Base-by-base conservation (phyloP, 2,797 vertebrate genomes). In the Neoniphon sammara region DNA sequence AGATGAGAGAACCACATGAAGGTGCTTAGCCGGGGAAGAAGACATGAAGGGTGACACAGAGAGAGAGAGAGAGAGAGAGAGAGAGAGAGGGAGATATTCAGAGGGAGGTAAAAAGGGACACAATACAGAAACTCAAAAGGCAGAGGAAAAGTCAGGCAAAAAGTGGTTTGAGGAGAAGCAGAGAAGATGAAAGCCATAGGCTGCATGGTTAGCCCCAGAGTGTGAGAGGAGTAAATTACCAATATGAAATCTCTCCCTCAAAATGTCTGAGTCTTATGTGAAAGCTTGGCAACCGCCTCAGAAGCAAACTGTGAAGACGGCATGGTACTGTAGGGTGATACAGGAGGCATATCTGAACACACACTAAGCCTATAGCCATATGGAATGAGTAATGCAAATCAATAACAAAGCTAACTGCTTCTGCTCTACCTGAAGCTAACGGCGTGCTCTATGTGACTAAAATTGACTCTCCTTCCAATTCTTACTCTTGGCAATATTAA, bases 171-270 rank as follows among this genome's bases (percentile, higher is more conserved):
- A 83, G 66, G 74, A 81, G 54, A 77, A 52, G 61, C 57, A 56
- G 34, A 42, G 53, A 66, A 78, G 78, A 85, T 86, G 72, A 86
- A 88, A 89, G 83, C 67, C 75, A 70, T 50, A 70, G 56, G 70
- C 53, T 71, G 57, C 64, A 50, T 66, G 74, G 60, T 60, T 77
- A 6, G 54, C 56, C 20, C 65, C 46, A 63, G 17, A 23, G n/a
- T n/a, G 46, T 36, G 67, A 42, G 27, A 65, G 69, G 21, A 75
- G 58, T 54, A 76, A 85, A 85, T 85, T 75, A 67, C 66, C 59
- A 68, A 59, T 73, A 66, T 69, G 68, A 70, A 77, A 85, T 79
- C 46, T 84, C 70, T 83, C 46, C 61, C 67, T 44, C 23, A 31
- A 79, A 85, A 85, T 44, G 66, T 72, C 64, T 74, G 60, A 71